Evolutionary conservation across 2,113 vertebrate genomes (phyloP), one percentile per base, ranked within the genome.

Genomic region (Todiramphus chloris): DNA sequence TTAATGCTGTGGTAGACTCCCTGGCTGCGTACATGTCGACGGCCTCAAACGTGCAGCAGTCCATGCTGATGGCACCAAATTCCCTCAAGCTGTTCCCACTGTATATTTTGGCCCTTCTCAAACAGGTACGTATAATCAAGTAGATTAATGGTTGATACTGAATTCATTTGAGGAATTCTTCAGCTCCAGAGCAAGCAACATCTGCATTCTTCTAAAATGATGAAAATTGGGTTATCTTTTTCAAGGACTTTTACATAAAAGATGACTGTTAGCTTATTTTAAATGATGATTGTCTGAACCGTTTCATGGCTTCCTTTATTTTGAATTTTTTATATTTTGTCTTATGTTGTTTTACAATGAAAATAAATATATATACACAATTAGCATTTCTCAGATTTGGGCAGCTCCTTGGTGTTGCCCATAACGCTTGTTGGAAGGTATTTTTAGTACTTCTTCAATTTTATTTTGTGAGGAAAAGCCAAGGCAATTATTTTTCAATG

Each of bases 1-100:
- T 99, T 64, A 99, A 99, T 37, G 99, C 99, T 0, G 99, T 99
- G 39, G 98, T 99, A 76, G 99, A 99, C 80, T 98, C 99, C 5
- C 97, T 98, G 69, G 96, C 98, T 67, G 98, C 99, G 1, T 99
- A 99, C 64, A 98, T 98, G 89, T 98, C 98, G 44, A 98, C 98
- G 4, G 97, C 98, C 93, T 99, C 99, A 3, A 99, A 98, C 78
- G 93, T 99, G 67, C 99, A 99, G 97, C 99, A 98, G 87, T 98
- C 98, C 1, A 98, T 98, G 16, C 94, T 99, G 24, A 96, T 99
- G 24, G 98, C 99, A 35, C 99, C 99, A 5, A 97, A 97, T 35
- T 97, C 98, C 79, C 98, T 99, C 95, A 98, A 98, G 60, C 98
- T 99, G 50, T 99, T 99, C 93, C 99, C 99, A 5, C 98, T 99